Evolutionary conservation across 2,888 invertebrate species (phyloP).

Genomic region (Sclerodermus sp.): DNA sequence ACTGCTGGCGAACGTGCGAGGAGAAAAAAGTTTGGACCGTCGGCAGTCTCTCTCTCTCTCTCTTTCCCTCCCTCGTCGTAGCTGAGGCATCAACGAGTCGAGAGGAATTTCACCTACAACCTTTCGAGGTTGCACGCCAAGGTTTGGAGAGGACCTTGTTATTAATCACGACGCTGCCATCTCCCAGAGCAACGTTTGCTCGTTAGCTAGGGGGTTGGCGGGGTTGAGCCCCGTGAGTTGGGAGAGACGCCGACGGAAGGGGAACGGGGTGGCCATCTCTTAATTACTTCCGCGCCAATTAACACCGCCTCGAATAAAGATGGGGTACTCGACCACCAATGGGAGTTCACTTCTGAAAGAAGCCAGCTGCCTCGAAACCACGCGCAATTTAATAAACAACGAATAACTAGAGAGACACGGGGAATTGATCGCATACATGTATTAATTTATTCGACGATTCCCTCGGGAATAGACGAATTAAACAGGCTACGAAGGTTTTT

Average conservation of each 20-base stretch:
- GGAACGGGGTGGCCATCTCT: constrained; percentile 40
- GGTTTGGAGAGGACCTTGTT: constrained; percentile 50
- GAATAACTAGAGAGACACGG: no score
- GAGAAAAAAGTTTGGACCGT: background rate
- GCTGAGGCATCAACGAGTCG: constrained; percentile 12
- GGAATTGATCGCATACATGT: no score
- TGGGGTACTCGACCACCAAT: constrained; percentile 38
- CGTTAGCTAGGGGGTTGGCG: constrained; percentile 42
- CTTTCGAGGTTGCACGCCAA: constrained; percentile 39
- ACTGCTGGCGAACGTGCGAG: background rate
- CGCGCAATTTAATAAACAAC: no score
- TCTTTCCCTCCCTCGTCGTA: background rate
- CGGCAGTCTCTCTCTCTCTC: background rate
- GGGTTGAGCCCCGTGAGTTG: constrained; percentile 14
- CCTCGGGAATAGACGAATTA: no score
- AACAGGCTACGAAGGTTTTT: no score
- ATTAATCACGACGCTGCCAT: constrained; percentile 54
- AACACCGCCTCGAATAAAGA: constrained; percentile 44
- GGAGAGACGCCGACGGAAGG: constrained; percentile 18
- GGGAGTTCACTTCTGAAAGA: constrained; percentile 26
- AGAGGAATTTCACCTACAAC: constrained; percentile 44
- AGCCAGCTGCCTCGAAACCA: constrained; percentile 23
- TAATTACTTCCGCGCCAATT: constrained; percentile 56
- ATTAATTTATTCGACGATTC: no score
- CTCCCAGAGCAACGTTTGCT: constrained; percentile 47